phyloP scores from a whole-genome alignment of 35 echinoderm and acorn worm species.

The Nesometra sesokonis region DNA sequence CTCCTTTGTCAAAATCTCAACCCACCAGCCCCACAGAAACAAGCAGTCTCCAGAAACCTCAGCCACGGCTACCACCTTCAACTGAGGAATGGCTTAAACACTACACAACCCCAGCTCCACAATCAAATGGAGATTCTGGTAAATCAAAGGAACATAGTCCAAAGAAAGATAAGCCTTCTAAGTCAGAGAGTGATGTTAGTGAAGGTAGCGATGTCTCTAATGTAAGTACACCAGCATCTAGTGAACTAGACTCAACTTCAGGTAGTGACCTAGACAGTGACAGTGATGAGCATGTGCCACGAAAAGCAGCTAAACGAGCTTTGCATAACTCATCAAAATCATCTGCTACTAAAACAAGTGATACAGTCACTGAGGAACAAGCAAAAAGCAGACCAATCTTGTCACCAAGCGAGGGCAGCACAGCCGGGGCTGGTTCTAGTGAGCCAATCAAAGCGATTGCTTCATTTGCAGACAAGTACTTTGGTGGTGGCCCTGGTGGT shows the following conservation, averaged over 20 bases:
- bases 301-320: constrained; percentile 24
- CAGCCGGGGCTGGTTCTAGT: constrained; percentile 16
- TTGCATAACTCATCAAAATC: background rate
- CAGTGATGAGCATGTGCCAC: constrained; percentile 33
- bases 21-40: background rate
- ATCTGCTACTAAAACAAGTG: constrained; percentile 8
- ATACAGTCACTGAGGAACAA: background rate
- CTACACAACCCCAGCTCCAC: constrained; percentile 23
- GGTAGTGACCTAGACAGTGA: constrained; percentile 57
- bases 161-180: constrained; percentile 8
- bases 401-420: background rate
- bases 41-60: background rate
- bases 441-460: constrained; percentile 75
- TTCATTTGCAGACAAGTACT: constrained; percentile 64
- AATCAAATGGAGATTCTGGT: background rate
- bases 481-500: constrained; percentile 23
- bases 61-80: constrained; percentile 14
- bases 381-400: background rate
- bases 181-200: constrained; percentile 44
- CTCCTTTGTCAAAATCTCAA: constrained; percentile 40
- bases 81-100: constrained; percentile 71
- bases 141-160: background rate
- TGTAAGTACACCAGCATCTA: constrained; percentile 58
- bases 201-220: constrained; percentile 63
- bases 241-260: constrained; percentile 64